Base-by-base conservation (phyloP, 2,113 vertebrate genomes). In the Malurus cyaneus region DNA sequence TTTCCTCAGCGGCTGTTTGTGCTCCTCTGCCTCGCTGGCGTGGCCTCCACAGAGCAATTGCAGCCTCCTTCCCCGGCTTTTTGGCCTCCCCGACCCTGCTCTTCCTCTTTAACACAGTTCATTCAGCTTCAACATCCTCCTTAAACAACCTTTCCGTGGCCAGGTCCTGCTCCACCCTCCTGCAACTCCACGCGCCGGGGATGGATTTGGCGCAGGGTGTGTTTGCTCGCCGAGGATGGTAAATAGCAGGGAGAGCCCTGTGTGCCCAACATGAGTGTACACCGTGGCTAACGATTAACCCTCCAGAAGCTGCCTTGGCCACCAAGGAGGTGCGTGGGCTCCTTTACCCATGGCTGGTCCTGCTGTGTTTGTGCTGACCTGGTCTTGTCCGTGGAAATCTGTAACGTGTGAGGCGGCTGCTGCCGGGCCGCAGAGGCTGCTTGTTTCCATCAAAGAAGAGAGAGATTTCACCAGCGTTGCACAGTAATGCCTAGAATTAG, bases 351-450 rank as follows among this genome's bases (percentile, higher is more conserved):
- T 11, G 24, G 32, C 54, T 7, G 6, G 34, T 56, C 44, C 29
- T 0, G 0, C 65, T 20, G 57, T 20, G 44, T 46, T 70, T 1
- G 0, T 12, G 31, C 32, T 42, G 53, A 47, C 24, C 57, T 8
- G 10, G 13, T 80, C 36, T 86, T 11, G 0, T 24, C 44, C 0
- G 0, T 14, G 62, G 20, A 54, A 32, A 50, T 47, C n/a, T 8
- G 1, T 34, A 52, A 15, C 0, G 0, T 0, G 0, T 1, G 12
- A 62, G 61, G 44, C 28, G 77, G 74, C n/a, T 2, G 0, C 50
- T 61, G 54, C 56, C 1, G 0, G 34, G 24, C 61, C 28, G 8
- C 41, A 42, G 18, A 9, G 2, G 5, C 50, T 65, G 41, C 31
- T 23, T 24, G 39, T 59, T 50, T 59, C 57, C 46, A 12, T n/a